Base-by-base conservation (phyloP, 2,888 invertebrate genomes). In the Drosophila prostipennis region DNA sequence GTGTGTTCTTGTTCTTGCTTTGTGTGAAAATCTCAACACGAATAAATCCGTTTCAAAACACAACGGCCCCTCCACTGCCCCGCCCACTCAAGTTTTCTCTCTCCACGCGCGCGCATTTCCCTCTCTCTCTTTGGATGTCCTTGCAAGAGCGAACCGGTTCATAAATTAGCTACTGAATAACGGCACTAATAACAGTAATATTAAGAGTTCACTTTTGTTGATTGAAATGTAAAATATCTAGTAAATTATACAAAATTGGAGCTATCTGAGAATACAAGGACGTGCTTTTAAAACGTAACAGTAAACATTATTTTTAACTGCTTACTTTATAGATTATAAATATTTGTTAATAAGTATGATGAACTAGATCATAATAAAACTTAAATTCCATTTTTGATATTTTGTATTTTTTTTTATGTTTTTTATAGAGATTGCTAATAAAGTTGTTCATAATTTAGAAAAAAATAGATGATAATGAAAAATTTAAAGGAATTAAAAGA, bases 31-130 rank as follows among this genome's bases (percentile, higher is more conserved):
- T 65, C 74, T 71, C 55, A 64, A 71, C 71, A 63, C 74, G 55
- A 45, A 55, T 56, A 71, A 73, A 71, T 71, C 74, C 74, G 39
- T 73, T 71, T 71, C 65, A 71, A 71, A 71, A 71, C 73, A 71
- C 29, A 58, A 37, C 61, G 61, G 52, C 74, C 67, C 65, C 74
- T 53, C 49, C 52, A 52, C 64, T 37, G 40, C 34, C 48, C 48
- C 40, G 29, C 37, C 53, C 53, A 53, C 70, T 43, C 10, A 8
- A 26, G 16, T 43, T 51, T 23, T 29, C 46, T 61, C 64, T 70
- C 55, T 29, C 55, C 45, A 65, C 55, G 65, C 58, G 69, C 65
- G 65, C 65, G 65, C 69, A 26, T 39, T 32, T 49, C 58, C 10
- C 23, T 43, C 37, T 23, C 32, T 51, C 19, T 19, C 42, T 42